A percentile compares a stretch with the other conserved stretches of the same genome.
Evolutionary conservation across 2,888 invertebrate species (phyloP).

Genomic region (Ganaspis brasiliensis): DNA sequence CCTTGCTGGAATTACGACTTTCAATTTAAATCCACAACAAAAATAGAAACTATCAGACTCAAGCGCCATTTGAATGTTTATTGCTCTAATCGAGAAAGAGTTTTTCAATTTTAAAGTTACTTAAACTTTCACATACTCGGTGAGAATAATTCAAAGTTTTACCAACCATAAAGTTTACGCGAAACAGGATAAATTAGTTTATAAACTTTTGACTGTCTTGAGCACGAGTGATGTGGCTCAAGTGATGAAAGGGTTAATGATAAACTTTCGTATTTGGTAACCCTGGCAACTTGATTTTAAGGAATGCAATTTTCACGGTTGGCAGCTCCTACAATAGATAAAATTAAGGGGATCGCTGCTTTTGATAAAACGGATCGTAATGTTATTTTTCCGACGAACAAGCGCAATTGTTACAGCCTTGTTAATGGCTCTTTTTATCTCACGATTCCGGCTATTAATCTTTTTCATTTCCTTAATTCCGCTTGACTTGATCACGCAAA

Average conservation of each 20-base stretch:
- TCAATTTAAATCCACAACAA: too few species aligned
- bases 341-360: not conserved
- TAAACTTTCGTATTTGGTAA: slow-evolving; percentile 30
- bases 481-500: not conserved
- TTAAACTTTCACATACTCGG: not conserved
- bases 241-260: slow-evolving; percentile 1
- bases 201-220: slow-evolving; percentile 28
- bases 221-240: not conserved
- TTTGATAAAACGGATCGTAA: not conserved
- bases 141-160: slow-evolving; percentile 11
- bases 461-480: slow-evolving; percentile 13
- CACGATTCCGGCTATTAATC: not conserved
- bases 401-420: slow-evolving; percentile 2
- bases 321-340: not conserved
- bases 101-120: not conserved
- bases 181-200: slow-evolving; percentile 29
- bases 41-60: too few species aligned
- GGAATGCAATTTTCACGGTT: slow-evolving; percentile 29
- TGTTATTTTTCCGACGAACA: not conserved
- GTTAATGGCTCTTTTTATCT: slow-evolving; percentile 2
- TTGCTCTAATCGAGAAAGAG: not conserved
- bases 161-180: not conserved
- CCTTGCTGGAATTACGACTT: too few species aligned
- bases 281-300: not conserved
- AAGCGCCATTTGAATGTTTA: not conserved